These are phyloP conservation scores for Fukomys damarensis DNA, from an alignment of 2,113 vertebrate species.

Conservation along the genomic window DNA sequence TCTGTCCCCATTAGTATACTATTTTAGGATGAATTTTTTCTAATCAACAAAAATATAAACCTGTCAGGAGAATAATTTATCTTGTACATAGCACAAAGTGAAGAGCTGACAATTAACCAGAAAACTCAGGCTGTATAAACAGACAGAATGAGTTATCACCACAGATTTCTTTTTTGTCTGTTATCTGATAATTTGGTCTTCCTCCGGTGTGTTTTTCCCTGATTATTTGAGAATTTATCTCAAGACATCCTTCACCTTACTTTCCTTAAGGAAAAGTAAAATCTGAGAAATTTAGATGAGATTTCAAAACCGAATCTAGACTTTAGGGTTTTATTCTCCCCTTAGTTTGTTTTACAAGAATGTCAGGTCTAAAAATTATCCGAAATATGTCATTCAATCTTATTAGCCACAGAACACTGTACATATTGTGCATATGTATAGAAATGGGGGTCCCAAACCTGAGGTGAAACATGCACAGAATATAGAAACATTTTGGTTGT, in stretches of 20 bases:
- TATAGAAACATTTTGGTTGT: neutral
- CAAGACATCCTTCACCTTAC: neutral
- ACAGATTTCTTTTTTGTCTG: conserved; percentile 53
- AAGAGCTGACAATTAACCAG: conserved; percentile 63
- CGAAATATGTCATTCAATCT: neutral
- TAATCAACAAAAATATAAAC: conserved; percentile 65
- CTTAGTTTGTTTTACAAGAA: conserved; percentile 65
- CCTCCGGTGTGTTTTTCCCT: conserved; percentile 56
- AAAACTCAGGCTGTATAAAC: conserved; percentile 69
- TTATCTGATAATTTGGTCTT: conserved; percentile 55
- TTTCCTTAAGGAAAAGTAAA: conserved; percentile 54
- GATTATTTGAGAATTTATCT: neutral
- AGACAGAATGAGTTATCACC: conserved; percentile 65
- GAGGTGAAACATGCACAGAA: neutral
- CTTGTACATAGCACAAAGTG: conserved; percentile 10
- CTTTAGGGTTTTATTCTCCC: conserved; percentile 71
- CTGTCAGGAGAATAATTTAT: conserved; percentile 54
- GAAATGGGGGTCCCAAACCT: neutral
- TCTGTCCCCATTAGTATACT: neutral
- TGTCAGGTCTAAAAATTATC: conserved; percentile 71
- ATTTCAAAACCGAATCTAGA: conserved; percentile 2
- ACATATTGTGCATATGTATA: neutral
- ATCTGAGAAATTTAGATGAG: conserved; percentile 36
- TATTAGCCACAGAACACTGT: neutral
- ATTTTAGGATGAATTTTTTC: neutral